Conservation (phyloP, 2,888 invertebrate genomes). For the Chaitophorus viminalis region DNA sequence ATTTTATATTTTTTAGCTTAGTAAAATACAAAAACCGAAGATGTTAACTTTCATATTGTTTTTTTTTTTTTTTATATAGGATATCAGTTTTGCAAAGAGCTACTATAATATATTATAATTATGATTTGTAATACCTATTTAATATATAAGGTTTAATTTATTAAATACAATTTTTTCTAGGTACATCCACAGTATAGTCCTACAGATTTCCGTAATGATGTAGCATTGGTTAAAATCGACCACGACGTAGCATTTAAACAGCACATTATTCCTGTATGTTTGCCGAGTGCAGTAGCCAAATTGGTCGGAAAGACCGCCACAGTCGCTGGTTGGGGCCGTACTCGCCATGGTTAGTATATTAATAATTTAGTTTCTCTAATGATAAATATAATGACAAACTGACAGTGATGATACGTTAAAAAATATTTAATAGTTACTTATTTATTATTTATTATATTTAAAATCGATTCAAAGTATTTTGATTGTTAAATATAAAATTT, state of each 20-base stretch:
- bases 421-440: too few species aligned
- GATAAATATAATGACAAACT: too few species aligned
- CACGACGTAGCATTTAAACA: conserved; percentile 87
- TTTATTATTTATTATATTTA: too few species aligned
- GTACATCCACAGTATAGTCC: conserved; percentile 90
- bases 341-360: conserved; percentile 82
- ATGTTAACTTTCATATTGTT: too few species aligned
- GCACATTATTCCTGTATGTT: conserved; percentile 91
- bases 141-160: not conserved
- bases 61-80: too few species aligned
- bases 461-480: too few species aligned
- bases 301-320: conserved; percentile 88
- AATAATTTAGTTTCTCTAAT: conserved; percentile 4
- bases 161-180: conserved; percentile 65
- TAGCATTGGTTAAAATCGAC: conserved; percentile 84
- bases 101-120: too few species aligned
- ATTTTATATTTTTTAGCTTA: too few species aligned
- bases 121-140: not conserved
- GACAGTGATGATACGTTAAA: too few species aligned
- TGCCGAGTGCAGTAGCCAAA: conserved; percentile 81
- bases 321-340: conserved; percentile 92
- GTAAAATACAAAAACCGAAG: too few species aligned
- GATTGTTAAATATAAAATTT: too few species aligned
- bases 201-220: conserved; percentile 90
- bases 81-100: too few species aligned